These are phyloP conservation scores for Protobothrops flavoviridis DNA, from an alignment of 2,113 vertebrate genomes.

Conservation along the genomic window DNA sequence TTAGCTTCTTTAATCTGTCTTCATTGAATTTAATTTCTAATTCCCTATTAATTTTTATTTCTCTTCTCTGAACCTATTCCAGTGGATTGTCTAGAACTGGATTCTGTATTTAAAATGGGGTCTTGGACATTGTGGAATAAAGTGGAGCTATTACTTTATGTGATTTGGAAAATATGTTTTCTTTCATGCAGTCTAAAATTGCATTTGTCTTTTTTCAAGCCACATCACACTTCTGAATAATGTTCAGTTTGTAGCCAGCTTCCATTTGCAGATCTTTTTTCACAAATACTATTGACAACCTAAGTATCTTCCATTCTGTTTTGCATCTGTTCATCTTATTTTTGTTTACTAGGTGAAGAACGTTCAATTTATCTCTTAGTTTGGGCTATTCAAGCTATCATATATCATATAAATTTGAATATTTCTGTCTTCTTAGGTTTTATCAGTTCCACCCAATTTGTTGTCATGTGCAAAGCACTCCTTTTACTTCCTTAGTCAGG, in stretches of 20 bases:
- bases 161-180: not conserved
- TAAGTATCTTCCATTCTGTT: too few species aligned
- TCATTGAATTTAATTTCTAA: not conserved
- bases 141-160: not conserved
- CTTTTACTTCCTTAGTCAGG: not conserved
- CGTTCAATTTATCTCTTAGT: too few species aligned
- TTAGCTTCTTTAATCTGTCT: not conserved
- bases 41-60: not conserved
- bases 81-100: not conserved
- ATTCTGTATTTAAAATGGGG: not conserved
- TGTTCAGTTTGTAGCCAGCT: too few species aligned
- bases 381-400: too few species aligned
- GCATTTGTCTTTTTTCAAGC: not conserved
- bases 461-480: not conserved
- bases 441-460: not conserved
- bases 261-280: too few species aligned
- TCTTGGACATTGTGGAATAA: not conserved
- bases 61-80: not conserved
- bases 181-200: not conserved
- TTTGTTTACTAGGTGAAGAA: too few species aligned
- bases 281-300: too few species aligned
- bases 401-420: too few species aligned
- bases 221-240: too few species aligned
- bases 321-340: too few species aligned
- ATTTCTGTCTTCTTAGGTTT: too few species aligned